Base-by-base conservation (phyloP, 1,140 invertebrate genomes). In the Glomeris maerens region DNA sequence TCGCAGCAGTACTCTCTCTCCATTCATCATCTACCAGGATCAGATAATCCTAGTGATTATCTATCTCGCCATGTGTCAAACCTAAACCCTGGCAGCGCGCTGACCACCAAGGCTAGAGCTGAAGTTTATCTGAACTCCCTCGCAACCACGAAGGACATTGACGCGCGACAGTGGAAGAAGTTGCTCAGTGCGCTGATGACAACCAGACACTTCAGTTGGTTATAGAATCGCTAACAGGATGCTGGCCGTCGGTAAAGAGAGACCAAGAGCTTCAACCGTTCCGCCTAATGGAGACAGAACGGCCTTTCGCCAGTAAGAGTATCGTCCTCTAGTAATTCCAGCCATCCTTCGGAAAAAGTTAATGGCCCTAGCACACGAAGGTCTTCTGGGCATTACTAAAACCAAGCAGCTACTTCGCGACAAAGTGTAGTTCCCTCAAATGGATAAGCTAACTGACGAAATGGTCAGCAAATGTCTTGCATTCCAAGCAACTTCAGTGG, bases 381-480 rank as follows among this genome's bases (percentile, higher is more conserved):
- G 58, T 20, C 64, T 64, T 42, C 52, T 56, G 20, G 62, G 64
- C 7, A 59, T 61, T 2, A 51, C 53, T 20, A 47, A 54, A 46
- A 66, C 61, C 50, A 67, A 66, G 47, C 40, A 53, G 29, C 49
- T 59, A 17, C 41, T 65, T 36, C 40, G 61, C 36, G 48, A 55
- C 45, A 68, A 66, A 55, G 61, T 68, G 3, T 67, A 66, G 65
- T 70, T 61, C 55, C 57, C 58, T 17, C 21, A 36, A 4, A 7
- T 48, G 7, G 47, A 48, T 25, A 22, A 4, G 14, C n/a, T 13
- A 3, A 38, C 40, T 3, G 47, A 48, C 13, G 47, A 38, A 42
- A 3, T 36, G 27, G 22, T 42, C 4, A 17, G 52, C 10, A 20
- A 27, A 23, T n/a, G n/a, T n/a, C n/a, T n/a, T n/a, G n/a, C n/a